Percentiles rank a stretch among this genome's conserved stretches.
These are phyloP conservation scores for Phaethornis superciliosus DNA, from an alignment of 2,113 vertebrate genomes.

Conservation along the genomic window DNA sequence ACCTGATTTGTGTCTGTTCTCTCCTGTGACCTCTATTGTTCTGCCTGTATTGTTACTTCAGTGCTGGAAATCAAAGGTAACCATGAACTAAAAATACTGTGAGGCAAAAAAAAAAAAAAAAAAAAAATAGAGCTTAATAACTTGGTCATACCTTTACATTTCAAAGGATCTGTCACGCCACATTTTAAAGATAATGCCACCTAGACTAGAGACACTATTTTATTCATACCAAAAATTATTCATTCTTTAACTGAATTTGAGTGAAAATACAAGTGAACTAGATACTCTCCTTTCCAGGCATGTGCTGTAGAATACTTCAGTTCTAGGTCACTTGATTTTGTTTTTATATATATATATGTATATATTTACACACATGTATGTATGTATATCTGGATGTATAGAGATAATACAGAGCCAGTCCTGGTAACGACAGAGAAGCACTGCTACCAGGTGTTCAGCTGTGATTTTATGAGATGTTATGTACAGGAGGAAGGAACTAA, in stretches of 20 bases:
- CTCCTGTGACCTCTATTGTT: conserved; percentile 27
- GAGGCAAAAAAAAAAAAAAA: not conserved
- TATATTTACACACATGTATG: not conserved
- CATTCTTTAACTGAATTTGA: not conserved
- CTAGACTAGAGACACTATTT: not conserved
- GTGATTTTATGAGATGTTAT: not conserved
- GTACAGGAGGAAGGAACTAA: not conserved
- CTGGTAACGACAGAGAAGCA: not conserved
- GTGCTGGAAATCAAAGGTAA: conserved; percentile 31
- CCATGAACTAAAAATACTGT: not conserved
- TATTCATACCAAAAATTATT: not conserved
- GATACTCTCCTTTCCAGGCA: not conserved
- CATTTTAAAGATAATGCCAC: not conserved
- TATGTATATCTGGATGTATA: not conserved
- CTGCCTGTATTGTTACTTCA: not conserved
- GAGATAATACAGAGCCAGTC: not conserved
- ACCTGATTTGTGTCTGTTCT: not conserved
- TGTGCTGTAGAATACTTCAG: not conserved
- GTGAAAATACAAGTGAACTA: not conserved
- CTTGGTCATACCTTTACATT: conserved; percentile 24
- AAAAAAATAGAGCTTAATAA: conserved; percentile 8
- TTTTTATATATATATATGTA: no score
- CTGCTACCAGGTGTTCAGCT: no score
- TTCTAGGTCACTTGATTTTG: not conserved
- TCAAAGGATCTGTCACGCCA: conserved; percentile 28